Evolutionary conservation across 1,140 invertebrate genomes (phyloP), one percentile per base, ranked within the genome.

Genomic region (Scaptomyza montana): DNA sequence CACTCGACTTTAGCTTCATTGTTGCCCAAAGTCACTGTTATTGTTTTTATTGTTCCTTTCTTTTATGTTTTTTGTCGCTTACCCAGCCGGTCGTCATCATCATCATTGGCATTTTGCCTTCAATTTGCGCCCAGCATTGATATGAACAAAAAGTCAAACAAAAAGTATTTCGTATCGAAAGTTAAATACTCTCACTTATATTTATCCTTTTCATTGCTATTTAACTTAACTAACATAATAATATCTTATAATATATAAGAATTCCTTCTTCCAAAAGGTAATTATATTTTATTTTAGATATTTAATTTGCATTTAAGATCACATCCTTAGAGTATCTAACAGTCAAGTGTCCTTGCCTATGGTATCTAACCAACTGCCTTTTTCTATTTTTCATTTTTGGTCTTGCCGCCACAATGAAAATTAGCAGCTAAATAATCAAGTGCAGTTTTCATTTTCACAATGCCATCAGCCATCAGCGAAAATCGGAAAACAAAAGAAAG

Each of bases 351-450:
- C 12, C 39, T n/a, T 43, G 39, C 10, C 12, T 43, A n/a, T n/a
- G 19, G 47, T 28, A 49, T 28, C 6, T 12, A 12, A 41, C 39
- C 39, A 43, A 43, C 12, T 3, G 12, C 5, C 3, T 43, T 43
- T 43, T 57, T 61, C 62, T 62, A 50, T 55, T 28, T 25, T 25
- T 25, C 21, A 25, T 3, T 25, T 59, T 60, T 59, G 46, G 41
- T 64, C 60, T 66, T 28, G 46, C 39, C 43, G 69, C 73, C 75
- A 81, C 80, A 84, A 85, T 85, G 77, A 74, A 85, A 85, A 85
- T 85, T 84, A 84, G 77, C 80, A 85, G 80, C 65, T 77, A 85
- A 85, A 84, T 84, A 84, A 85, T 85, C 77, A 85, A 85, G 80
- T 85, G 80, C 80, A 85, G 80, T 85, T 85, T 85, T 85, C 79